Percentiles rank a stretch among this genome's conserved stretches.
Evolutionary conservation across 2,797 vertebrate genomes (phyloP).

Genomic region (Loris lydekkerianus): DNA sequence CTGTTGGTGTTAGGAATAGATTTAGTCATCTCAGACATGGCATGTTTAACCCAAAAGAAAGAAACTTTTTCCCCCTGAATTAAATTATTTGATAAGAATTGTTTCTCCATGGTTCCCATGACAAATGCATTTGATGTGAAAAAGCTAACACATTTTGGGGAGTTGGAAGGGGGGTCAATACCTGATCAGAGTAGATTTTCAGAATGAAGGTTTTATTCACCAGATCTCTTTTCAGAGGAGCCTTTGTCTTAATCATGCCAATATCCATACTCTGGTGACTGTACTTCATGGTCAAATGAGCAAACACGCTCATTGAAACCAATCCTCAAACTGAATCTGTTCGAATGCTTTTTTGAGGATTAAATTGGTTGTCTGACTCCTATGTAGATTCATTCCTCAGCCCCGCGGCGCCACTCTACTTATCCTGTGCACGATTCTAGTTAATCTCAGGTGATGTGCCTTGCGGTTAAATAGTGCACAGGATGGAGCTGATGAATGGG

Average conservation of each 20-base stretch:
- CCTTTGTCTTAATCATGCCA: not conserved
- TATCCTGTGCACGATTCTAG: slow-evolving; percentile 11
- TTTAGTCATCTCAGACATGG: not conserved
- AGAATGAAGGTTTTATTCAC: not conserved
- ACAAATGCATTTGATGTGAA: slow-evolving; percentile 10
- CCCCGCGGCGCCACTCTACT: not conserved
- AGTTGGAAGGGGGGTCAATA: slow-evolving; percentile 15
- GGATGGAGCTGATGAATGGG: not conserved
- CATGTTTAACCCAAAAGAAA: not conserved
- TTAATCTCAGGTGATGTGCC: not conserved
- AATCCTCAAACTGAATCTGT: slow-evolving; percentile 41
- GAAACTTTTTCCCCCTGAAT: not conserved
- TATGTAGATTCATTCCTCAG: not conserved
- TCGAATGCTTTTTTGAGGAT: slow-evolving; percentile 8
- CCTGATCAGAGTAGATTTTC: not conserved
- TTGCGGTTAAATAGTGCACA: not conserved
- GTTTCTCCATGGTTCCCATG: not conserved
- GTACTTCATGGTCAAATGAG: not conserved
- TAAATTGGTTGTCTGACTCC: slow-evolving; percentile 54
- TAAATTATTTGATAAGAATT: slow-evolving; percentile 26
- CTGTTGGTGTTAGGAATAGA: not conserved
- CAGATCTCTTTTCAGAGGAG: not conserved
- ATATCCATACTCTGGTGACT: not conserved
- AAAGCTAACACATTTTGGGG: not conserved
- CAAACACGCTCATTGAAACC: not conserved